Percentiles rank a stretch among this genome's conserved stretches.
phyloP scores from a whole-genome alignment of 2,113 vertebrate genomes.

The Daboia siamensis region DNA sequence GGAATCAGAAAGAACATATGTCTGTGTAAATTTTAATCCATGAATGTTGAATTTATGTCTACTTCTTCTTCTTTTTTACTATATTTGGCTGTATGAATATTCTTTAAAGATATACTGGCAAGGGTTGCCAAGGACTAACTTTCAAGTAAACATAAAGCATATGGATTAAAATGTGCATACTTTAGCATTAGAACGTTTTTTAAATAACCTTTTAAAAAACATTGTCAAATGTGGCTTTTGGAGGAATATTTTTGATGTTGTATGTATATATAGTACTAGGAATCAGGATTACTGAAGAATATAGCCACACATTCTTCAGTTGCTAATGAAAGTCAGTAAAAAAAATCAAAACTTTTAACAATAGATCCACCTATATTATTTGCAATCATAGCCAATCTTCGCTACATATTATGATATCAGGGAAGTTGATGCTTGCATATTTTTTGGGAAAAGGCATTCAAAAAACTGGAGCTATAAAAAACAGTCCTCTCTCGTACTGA shows the following conservation, averaged over 20 bases:
- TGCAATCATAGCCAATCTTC: neutral
- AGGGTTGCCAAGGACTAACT: neutral
- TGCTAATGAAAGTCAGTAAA: neutral
- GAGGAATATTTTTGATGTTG: neutral
- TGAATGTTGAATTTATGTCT: neutral
- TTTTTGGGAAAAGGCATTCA: neutral
- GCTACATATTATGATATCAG: neutral
- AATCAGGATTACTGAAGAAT: neutral
- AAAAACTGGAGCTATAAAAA: neutral
- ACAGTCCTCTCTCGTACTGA: neutral
- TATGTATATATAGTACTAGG: neutral
- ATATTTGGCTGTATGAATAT: neutral
- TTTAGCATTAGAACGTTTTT: neutral
- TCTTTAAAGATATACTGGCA: neutral
- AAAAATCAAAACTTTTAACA: neutral
- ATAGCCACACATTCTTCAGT: neutral
- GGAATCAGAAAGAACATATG: neutral
- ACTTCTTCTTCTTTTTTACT: neutral
- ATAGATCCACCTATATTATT: neutral
- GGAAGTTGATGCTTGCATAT: neutral
- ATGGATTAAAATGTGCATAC: neutral
- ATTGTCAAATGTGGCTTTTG: neutral
- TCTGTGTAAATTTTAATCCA: neutral
- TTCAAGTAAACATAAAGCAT: neutral
- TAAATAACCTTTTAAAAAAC: neutral